These are phyloP conservation scores for Trochalopteron elliotii DNA, from an alignment of 2,113 vertebrate genomes.

Conservation along the genomic window DNA sequence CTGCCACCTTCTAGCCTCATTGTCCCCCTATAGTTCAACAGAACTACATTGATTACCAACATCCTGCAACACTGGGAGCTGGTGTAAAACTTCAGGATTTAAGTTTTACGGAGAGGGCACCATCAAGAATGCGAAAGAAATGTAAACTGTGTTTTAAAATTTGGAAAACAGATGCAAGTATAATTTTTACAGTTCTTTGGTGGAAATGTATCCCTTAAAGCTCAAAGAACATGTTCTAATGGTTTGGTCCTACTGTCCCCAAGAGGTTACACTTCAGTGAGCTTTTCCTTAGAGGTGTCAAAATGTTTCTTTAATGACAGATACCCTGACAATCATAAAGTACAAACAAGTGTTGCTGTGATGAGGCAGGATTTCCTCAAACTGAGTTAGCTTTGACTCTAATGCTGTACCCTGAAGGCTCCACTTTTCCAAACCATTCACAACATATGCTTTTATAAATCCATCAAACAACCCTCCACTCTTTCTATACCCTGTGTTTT, in stretches of 20 bases:
- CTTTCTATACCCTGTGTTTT: neutral
- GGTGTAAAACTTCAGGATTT: neutral
- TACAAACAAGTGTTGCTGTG: neutral
- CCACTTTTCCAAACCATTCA: neutral
- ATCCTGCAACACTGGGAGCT: neutral
- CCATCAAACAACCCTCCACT: neutral
- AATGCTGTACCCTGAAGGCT: neutral
- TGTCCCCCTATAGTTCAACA: neutral
- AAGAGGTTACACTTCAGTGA: neutral
- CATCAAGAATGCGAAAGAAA: neutral
- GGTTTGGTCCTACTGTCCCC: neutral
- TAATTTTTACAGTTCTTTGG: neutral
- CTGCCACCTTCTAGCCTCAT: neutral
- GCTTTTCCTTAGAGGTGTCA: neutral
- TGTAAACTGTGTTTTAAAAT: neutral
- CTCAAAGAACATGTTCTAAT: neutral
- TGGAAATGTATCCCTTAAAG: neutral
- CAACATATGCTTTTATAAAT: neutral
- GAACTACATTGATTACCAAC: neutral
- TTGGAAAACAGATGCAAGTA: neutral
- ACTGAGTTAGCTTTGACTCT: neutral
- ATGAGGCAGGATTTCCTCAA: neutral
- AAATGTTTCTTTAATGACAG: neutral
- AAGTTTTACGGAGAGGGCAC: neutral
- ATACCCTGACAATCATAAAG: neutral